phyloP scores from a whole-genome alignment of 1,140 invertebrate species.

The Panagrolaimus sp. region DNA sequence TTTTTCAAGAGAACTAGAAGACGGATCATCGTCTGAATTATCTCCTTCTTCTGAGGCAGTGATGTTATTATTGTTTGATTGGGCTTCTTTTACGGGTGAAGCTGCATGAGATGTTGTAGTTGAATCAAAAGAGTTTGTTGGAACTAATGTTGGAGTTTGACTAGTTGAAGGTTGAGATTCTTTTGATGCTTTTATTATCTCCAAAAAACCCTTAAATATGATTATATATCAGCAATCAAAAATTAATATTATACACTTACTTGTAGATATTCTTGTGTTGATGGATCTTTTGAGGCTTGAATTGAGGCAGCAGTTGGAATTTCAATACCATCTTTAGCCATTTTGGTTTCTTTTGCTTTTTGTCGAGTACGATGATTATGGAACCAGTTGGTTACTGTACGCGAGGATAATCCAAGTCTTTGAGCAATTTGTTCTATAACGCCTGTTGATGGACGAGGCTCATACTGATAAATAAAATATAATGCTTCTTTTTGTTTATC shows the following conservation, averaged over 20 bases:
- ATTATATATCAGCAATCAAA: too few relatives aligned
- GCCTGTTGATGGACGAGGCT: slow-evolving; percentile 88
- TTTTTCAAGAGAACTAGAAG: slow-evolving; percentile 10
- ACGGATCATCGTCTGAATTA: not conserved
- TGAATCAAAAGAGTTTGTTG: not conserved
- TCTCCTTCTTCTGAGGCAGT: not conserved
- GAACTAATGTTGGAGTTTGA: not conserved
- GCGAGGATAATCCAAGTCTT: slow-evolving; percentile 80
- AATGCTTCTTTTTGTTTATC: slow-evolving; percentile 96
- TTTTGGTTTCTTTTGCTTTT: slow-evolving; percentile 63
- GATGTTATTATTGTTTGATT: not conserved
- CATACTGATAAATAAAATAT: slow-evolving; percentile 80
- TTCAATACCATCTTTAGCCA: slow-evolving; percentile 9
- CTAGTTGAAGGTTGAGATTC: not conserved
- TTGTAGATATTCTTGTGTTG: not conserved
- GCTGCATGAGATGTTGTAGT: not conserved
- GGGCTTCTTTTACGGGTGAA: not conserved
- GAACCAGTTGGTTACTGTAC: slow-evolving; percentile 98
- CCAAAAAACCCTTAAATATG: not conserved
- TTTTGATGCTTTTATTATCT: not conserved
- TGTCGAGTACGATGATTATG: slow-evolving; percentile 97
- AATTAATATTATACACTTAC: too few relatives aligned
- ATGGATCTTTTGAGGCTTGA: not conserved
- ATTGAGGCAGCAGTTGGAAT: not conserved
- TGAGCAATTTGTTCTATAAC: slow-evolving; percentile 88